Percentiles rank a stretch among this genome's conserved stretches.
phyloP scores from a whole-genome alignment of 2,113 vertebrate genomes.

The western clawed frog (Xenopus tropicalis) region DNA sequence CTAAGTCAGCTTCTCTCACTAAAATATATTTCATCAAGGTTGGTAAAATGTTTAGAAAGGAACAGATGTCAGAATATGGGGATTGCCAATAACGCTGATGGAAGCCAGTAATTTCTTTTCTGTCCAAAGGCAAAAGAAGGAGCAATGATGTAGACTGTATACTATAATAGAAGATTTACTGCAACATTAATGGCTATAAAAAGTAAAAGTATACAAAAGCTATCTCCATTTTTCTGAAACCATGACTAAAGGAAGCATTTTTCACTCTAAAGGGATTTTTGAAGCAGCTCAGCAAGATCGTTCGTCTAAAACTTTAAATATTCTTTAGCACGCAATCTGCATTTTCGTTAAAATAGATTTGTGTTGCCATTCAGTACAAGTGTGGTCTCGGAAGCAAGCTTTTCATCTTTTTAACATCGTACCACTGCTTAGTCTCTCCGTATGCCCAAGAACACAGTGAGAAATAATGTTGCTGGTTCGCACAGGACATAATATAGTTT shows the following conservation, averaged over 20 bases:
- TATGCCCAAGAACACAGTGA: background rate
- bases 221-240: slow-evolving; percentile 53
- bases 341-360: slow-evolving; percentile 61
- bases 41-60: slow-evolving; percentile 90
- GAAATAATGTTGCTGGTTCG: background rate
- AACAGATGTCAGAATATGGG: slow-evolving; percentile 90
- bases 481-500: background rate
- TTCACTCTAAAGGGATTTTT: slow-evolving; percentile 60
- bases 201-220: slow-evolving; percentile 61
- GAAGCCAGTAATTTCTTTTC: slow-evolving; percentile 87
- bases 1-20: slow-evolving; percentile 62
- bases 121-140: slow-evolving; percentile 84
- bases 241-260: slow-evolving; percentile 59
- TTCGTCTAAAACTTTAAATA: slow-evolving; percentile 56
- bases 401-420: slow-evolving; percentile 64
- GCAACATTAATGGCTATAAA: slow-evolving; percentile 63
- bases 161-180: slow-evolving; percentile 63
- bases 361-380: slow-evolving; percentile 52
- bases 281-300: slow-evolving; percentile 42
- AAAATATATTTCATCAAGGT: slow-evolving; percentile 83
- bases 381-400: slow-evolving; percentile 48
- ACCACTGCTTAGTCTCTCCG: background rate
- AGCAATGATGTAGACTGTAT: slow-evolving; percentile 67
- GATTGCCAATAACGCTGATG: slow-evolving; percentile 86
- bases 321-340: slow-evolving; percentile 48